Conservation (phyloP, 92 coral and sea anemone genomes). For the Palythoa caribaeorum region DNA sequence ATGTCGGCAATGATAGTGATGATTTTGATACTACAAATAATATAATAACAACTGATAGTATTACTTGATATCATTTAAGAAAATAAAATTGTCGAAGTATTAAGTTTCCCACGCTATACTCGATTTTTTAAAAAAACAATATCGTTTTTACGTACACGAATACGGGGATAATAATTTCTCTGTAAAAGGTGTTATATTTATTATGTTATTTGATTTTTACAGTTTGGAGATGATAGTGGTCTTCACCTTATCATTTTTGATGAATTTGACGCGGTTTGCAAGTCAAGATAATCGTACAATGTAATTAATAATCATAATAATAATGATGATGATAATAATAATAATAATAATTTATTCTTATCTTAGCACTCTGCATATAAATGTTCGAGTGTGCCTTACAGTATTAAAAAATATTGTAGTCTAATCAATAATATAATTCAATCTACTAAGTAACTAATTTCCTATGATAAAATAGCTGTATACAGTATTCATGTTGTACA, state of each 20-base stretch:
- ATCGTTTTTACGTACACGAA: too few relatives aligned
- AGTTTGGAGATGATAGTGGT: slow-evolving; percentile 97
- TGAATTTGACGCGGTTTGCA: slow-evolving; percentile 99
- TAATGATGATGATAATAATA: neutral
- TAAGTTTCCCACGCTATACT: too few relatives aligned
- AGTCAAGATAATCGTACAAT: slow-evolving; percentile 97
- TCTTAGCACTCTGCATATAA: neutral
- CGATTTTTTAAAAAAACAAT: too few relatives aligned
- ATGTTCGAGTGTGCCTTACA: too few relatives aligned
- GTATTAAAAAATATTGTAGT: too few relatives aligned
- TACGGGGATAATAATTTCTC: neutral
- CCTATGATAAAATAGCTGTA: too few relatives aligned
- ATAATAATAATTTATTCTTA: neutral
- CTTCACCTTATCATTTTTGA: slow-evolving; percentile 96
- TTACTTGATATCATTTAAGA: too few relatives aligned
- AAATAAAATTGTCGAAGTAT: too few relatives aligned
- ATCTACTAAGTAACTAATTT: too few relatives aligned
- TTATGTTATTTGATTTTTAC: neutral
- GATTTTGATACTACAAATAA: neutral
- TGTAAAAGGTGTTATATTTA: neutral
- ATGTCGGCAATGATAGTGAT: neutral
- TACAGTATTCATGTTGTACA: too few relatives aligned
- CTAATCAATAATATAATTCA: too few relatives aligned
- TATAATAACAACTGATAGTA: too few relatives aligned
- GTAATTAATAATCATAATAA: slow-evolving; percentile 61